Conservation (phyloP, 2,797 vertebrate species). For the Brachymystax lenok region DNA sequence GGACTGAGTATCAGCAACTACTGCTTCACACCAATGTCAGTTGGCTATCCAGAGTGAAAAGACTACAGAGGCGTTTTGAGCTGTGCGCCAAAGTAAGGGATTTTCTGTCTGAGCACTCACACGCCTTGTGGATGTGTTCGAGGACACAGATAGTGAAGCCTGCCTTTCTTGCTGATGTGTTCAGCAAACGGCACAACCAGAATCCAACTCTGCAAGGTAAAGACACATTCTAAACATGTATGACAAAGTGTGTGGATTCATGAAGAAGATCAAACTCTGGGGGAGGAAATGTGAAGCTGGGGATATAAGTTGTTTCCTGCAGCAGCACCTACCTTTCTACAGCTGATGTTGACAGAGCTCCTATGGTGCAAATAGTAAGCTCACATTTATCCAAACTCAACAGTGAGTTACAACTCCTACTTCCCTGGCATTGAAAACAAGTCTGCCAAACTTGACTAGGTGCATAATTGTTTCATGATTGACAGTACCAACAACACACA, state of each 20-base stretch:
- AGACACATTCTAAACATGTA: constrained; percentile 16
- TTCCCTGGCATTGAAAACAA: constrained; percentile 26
- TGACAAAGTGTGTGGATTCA: no score
- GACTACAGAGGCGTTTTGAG: constrained; percentile 15
- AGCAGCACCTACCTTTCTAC: constrained; percentile 14
- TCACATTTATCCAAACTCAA: constrained; percentile 29
- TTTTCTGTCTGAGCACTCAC: constrained; percentile 22
- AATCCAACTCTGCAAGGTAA: constrained; percentile 24
- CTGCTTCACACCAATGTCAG: constrained; percentile 10
- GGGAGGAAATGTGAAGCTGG: constrained; percentile 30
- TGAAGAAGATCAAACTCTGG: no score
- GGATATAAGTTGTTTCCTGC: constrained; percentile 28
- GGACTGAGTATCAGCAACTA: constrained; percentile 11
- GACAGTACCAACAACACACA: constrained; percentile 22
- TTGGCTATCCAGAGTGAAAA: constrained; percentile 21
- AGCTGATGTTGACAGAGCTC: constrained; percentile 6
- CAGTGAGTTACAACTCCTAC: constrained; percentile 13
- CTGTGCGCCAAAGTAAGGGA: constrained; percentile 9
- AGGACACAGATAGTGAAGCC: constrained; percentile 21
- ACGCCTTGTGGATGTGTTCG: constrained; percentile 19
- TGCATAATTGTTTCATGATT: constrained; percentile 25
- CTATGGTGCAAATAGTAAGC: not conserved
- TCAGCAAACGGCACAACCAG: constrained; percentile 24
- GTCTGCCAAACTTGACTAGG: not conserved
- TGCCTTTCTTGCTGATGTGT: constrained; percentile 20